Evolutionary conservation across 2,797 vertebrate genomes (phyloP), one percentile per base, ranked within the genome.

Genomic region (Lophotriccus pileatus): DNA sequence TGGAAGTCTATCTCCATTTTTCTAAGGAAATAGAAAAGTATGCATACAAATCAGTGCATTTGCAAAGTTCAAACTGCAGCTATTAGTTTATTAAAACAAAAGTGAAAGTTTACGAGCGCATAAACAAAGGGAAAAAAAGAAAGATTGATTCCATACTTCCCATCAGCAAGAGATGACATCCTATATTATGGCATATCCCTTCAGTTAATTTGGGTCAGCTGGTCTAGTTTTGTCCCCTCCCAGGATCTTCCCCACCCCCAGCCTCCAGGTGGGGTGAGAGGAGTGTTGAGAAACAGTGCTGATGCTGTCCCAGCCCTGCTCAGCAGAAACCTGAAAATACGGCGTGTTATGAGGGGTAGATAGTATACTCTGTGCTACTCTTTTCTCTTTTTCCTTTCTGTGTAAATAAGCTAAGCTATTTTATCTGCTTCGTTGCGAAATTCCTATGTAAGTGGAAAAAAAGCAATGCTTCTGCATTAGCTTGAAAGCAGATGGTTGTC

Each of bases 401-500:
- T 14, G 37, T 37, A 87, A 63, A 86, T 59, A 89, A 68, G 12
- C 60, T 90, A 81, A 93, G 52, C 37, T 63, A 10, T 73, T 64
- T 28, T 94, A n/a, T 59, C 60, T 82, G 5, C 17, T 77, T 91
- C 70, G 39, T 90, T 89, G 27, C 90, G 83, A 96, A 87, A 55
- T 73, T 70, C 46, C 44, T 83, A 14, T 32, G 70, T 2, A 2
- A 82, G 50, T 36, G 52, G n/a, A 78, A 90, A 89, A 92, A 70
- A 6, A 4, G 3, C 69, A 90, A 34, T 69, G 34, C 56, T 93
- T 96, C 92, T 92, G 37, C 91, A 94, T 96, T 91, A 89, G 39
- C 32, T 23, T 49, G 55, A 72, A 95, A 89, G 94, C 97, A 98
- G 97, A 97, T 98, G 97, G 96, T 84, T 94, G 78, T 95, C 95